phyloP scores from a whole-genome alignment of 2,888 invertebrate species.

The Fragum fragum region DNA sequence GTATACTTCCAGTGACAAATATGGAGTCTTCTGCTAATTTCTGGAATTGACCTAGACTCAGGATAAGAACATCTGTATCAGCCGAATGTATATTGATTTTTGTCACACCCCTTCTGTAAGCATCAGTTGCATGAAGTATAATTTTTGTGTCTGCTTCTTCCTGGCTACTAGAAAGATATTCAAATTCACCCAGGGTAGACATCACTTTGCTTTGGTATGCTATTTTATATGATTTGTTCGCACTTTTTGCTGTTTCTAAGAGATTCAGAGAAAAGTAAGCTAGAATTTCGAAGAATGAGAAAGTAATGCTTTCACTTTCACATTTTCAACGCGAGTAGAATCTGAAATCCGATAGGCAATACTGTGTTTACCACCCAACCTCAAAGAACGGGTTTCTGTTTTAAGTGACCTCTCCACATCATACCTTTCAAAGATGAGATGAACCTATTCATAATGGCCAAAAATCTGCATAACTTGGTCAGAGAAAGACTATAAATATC shows the following conservation, averaged over 20 bases:
- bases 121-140: neutral
- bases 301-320: neutral
- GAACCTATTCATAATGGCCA: neutral
- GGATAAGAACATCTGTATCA: no score
- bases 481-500: no score
- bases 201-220: no score
- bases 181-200: no score
- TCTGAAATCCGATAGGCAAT: neutral
- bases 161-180: neutral
- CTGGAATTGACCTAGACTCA: no score
- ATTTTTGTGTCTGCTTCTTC: conserved; percentile 1
- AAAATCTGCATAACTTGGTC: neutral
- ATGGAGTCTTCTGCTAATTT: no score
- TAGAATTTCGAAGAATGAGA: neutral
- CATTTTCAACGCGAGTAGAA: neutral
- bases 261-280: neutral
- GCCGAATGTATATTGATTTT: no score
- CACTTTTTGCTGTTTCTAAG: neutral
- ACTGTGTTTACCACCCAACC: neutral
- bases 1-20: no score
- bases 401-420: neutral
- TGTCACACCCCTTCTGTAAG: no score
- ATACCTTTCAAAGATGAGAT: neutral
- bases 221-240: no score
- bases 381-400: neutral